Evolutionary conservation across 1,140 invertebrate species (phyloP), one percentile per base, ranked within the genome.

Genomic region (Drosophila sp.): DNA sequence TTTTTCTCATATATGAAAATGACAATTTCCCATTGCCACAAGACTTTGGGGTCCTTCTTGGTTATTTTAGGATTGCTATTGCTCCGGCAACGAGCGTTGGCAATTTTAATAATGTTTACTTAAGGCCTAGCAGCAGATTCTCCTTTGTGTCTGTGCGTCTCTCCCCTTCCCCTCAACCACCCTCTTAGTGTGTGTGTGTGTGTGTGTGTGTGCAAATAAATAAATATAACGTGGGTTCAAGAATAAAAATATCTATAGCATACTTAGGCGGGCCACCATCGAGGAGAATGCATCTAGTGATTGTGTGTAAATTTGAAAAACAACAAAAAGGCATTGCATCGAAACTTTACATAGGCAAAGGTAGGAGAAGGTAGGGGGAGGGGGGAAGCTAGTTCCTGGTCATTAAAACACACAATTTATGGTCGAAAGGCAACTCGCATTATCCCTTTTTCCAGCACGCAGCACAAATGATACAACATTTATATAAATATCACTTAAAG

Each of bases 31-130:
- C 83, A 83, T 77, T 89, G 75, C 79, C 70, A 84, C 76, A 87
- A 72, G 65, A 58, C 61, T 64, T 70, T 60, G 73, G 63, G 32
- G 40, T 64, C 72, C 79, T 66, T 35, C 35, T 82, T 66, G 80
- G 84, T 84, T 87, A 87, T 89, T 87, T 87, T 84, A 78, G 80
- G 74, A 89, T 84, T 89, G 74, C 80, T 66, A 50, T 50, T 50
- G 44, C 44, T 50, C 73, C 62, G 74, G 84, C 84, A 78, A 80
- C 78, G 78, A 69, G 71, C 76, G 82, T 66, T 82, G 80, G 80
- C 71, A 90, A 89, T 89, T 89, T 89, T 89, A 89, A 89, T 89
- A 89, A 89, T 89, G 85, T 89, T 90, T 89, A 89, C 84, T 89
- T 75, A 89, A 89, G 80, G 74, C 84, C 66, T 61, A 79, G 72